A percentile compares a stretch with the other conserved stretches of the same genome.
Evolutionary conservation across 2,113 vertebrate genomes (phyloP).

Genomic region (Notarius quadriscutis): DNA sequence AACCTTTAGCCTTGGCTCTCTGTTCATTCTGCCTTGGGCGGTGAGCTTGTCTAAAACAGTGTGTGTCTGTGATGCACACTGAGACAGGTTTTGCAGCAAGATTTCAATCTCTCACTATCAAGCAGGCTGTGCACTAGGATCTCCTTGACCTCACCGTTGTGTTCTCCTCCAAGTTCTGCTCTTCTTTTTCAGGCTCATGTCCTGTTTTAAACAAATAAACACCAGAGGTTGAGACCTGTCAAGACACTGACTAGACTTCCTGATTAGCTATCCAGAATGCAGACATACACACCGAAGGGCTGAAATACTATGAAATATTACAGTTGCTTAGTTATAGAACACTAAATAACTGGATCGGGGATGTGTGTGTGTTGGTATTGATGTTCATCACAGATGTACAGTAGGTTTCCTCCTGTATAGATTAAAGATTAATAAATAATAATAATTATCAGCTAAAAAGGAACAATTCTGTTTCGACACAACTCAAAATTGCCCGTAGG

Average conservation of each 20-base stretch:
- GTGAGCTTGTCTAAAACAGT: constrained; percentile 4
- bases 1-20: constrained; percentile 43
- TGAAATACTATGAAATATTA: constrained; percentile 41
- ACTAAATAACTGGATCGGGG: constrained; percentile 31
- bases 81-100: background rate
- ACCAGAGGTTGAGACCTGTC: constrained; percentile 51
- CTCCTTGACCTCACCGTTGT: background rate
- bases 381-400: background rate
- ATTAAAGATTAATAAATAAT: too few species aligned
- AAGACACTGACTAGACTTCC: constrained; percentile 48
- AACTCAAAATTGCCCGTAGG: too few species aligned
- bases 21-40: constrained; percentile 1
- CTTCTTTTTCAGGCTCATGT: constrained; percentile 33
- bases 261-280: background rate
- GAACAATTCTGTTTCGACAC: too few species aligned
- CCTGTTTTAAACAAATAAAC: constrained; percentile 51
- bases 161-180: constrained; percentile 38
- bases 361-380: background rate
- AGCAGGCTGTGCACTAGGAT: background rate
- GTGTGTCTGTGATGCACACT: background rate
- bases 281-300: background rate
- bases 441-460: too few species aligned
- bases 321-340: constrained; percentile 5
- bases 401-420: background rate
- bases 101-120: constrained; percentile 24